These are phyloP conservation scores for Carapus acus DNA, from an alignment of 2,797 vertebrate genomes.

Conservation along the genomic window DNA sequence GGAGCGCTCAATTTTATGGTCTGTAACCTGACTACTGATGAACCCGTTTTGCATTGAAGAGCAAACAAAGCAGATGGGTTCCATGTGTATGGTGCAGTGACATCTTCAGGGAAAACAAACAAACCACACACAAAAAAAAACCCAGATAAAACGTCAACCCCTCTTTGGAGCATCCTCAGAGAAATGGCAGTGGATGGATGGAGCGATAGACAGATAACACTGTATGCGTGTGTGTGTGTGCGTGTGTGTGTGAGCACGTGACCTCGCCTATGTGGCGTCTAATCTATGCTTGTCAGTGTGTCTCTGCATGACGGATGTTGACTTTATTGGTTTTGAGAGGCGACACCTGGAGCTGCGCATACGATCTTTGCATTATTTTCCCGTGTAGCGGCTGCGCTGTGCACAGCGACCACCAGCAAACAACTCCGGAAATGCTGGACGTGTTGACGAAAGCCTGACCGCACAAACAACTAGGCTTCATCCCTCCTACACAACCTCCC, in stretches of 20 bases:
- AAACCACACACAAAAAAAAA: constrained; percentile 5
- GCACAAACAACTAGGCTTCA: constrained; percentile 45
- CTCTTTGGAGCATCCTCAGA: constrained; percentile 14
- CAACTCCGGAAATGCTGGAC: constrained; percentile 47
- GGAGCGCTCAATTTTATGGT: too few relatives aligned
- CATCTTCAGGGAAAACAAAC: too few relatives aligned
- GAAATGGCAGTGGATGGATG: constrained; percentile 16
- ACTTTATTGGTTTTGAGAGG: constrained; percentile 35
- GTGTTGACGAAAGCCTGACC: constrained; percentile 57
- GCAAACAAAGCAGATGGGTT: too few relatives aligned
- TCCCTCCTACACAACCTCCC: constrained; percentile 34
- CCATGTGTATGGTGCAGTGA: too few relatives aligned
- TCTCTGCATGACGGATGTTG: constrained; percentile 26
- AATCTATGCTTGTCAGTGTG: constrained; percentile 6
- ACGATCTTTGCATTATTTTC: constrained; percentile 26
- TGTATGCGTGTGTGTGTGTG: too few relatives aligned
- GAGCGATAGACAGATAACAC: too few relatives aligned
- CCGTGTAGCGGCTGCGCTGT: constrained; percentile 26
- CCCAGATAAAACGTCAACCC: constrained; percentile 8
- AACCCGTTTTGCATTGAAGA: too few relatives aligned
- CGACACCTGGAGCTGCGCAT: constrained; percentile 38
- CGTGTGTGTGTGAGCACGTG: too few relatives aligned
- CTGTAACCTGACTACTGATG: too few relatives aligned
- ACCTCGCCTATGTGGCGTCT: too few relatives aligned
- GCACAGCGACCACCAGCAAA: constrained; percentile 35